These are phyloP conservation scores for Rosalia funebris DNA, from an alignment of 2,888 invertebrate species.

Conservation along the genomic window DNA sequence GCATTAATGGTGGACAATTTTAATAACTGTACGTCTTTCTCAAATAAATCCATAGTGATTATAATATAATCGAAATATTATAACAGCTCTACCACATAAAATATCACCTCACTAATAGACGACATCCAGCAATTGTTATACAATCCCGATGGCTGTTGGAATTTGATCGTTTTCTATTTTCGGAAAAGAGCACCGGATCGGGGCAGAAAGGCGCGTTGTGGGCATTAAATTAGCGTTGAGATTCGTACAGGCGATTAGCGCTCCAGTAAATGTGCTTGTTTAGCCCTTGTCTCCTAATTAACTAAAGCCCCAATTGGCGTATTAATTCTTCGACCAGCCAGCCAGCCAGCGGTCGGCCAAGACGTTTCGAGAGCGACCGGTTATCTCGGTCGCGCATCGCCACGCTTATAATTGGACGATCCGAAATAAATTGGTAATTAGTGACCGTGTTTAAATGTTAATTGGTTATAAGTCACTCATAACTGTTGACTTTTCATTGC, in stretches of 20 bases:
- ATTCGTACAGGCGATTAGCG: slow-evolving; percentile 27
- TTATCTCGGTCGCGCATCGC: slow-evolving; percentile 16
- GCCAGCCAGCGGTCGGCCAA: slow-evolving; percentile 28
- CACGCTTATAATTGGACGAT: slow-evolving; percentile 22
- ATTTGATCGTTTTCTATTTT: background rate
- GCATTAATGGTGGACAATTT: too few species aligned
- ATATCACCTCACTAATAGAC: too few species aligned
- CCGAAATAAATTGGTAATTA: slow-evolving; percentile 30
- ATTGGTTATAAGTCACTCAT: slow-evolving; percentile 35
- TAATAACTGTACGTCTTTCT: too few species aligned
- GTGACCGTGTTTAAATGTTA: slow-evolving; percentile 24
- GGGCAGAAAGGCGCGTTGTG: too few species aligned
- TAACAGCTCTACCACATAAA: too few species aligned
- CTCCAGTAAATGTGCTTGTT: slow-evolving; percentile 49
- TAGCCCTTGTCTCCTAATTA: slow-evolving; percentile 55
- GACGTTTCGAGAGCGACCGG: slow-evolving; percentile 15
- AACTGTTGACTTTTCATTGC: slow-evolving; percentile 41
- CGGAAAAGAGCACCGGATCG: background rate
- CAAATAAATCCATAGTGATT: too few species aligned
- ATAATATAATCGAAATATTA: too few species aligned
- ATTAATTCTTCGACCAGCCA: slow-evolving; percentile 53
- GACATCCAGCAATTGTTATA: too few species aligned
- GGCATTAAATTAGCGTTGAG: slow-evolving; percentile 30
- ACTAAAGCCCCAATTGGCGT: slow-evolving; percentile 54
- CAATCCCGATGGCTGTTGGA: too few species aligned